Evolutionary conservation across 2,113 vertebrate species (phyloP).

Genomic region (Ammodytes marinus): DNA sequence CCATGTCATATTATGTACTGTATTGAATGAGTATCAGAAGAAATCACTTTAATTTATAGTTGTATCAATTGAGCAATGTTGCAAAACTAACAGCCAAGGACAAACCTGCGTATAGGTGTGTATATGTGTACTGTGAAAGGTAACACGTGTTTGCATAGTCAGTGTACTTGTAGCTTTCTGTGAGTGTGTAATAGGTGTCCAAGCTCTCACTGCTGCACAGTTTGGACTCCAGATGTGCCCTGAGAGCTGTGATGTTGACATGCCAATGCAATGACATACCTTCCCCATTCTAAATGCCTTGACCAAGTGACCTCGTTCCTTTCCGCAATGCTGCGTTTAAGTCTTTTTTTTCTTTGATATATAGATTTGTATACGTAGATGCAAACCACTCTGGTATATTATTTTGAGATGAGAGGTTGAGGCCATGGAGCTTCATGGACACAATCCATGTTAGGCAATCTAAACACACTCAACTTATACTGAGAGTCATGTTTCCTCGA

Average conservation of each 20-base stretch:
- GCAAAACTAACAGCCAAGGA: slow-evolving; percentile 60
- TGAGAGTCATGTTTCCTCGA: neutral
- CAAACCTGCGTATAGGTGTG: slow-evolving; percentile 5
- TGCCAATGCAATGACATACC: slow-evolving; percentile 18
- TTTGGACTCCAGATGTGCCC: slow-evolving; percentile 38
- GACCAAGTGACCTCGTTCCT: slow-evolving; percentile 49
- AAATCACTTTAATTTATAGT: slow-evolving; percentile 3
- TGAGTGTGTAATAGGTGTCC: slow-evolving; percentile 47
- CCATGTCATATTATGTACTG: slow-evolving; percentile 35
- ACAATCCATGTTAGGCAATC: neutral
- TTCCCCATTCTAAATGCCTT: slow-evolving; percentile 59
- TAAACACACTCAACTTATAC: neutral
- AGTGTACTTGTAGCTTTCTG: slow-evolving; percentile 52
- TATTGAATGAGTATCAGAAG: slow-evolving; percentile 26
- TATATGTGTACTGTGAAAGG: slow-evolving; percentile 47
- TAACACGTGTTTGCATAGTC: slow-evolving; percentile 55
- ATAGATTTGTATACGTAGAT: neutral
- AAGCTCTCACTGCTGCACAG: slow-evolving; percentile 20
- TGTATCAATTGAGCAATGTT: slow-evolving; percentile 21
- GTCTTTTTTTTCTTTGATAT: neutral
- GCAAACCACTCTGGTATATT: neutral
- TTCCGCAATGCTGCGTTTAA: slow-evolving; percentile 34
- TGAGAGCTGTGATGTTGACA: slow-evolving; percentile 58
- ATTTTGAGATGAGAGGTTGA: neutral
- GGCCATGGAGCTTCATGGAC: neutral